phyloP scores from a whole-genome alignment of 2,113 vertebrate species.

The Uria aalge region DNA sequence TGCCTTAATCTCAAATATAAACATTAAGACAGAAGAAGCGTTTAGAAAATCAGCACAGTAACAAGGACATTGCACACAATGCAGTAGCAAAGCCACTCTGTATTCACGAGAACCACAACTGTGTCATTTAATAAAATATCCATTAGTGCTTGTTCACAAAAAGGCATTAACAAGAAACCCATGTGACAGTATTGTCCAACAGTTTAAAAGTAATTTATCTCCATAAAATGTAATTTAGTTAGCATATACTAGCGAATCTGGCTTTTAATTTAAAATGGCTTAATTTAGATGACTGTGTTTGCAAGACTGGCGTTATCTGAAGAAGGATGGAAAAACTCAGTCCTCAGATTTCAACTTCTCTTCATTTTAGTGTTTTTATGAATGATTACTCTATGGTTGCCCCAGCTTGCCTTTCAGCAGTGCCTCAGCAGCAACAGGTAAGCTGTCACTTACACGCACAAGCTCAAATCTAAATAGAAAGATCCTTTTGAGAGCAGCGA shows the following conservation, averaged over 20 bases:
- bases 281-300: not conserved
- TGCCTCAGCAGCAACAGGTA: not conserved
- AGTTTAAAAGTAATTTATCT: not conserved
- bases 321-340: not conserved
- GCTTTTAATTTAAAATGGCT: not conserved
- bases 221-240: not conserved
- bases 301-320: not conserved
- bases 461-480: not conserved
- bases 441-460: not conserved
- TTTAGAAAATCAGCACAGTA: not conserved
- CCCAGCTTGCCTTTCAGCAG: not conserved
- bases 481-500: not conserved
- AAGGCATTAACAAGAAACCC: not conserved
- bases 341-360: not conserved
- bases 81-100: not conserved
- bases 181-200: not conserved
- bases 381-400: not conserved
- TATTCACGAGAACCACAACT: not conserved
- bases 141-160: not conserved
- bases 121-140: not conserved
- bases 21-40: not conserved
- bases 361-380: not conserved
- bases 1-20: not conserved
- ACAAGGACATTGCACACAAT: not conserved
- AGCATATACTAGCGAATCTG: not conserved